Conservation (phyloP, 2,888 invertebrate genomes). For the Craniophora ligustri region DNA sequence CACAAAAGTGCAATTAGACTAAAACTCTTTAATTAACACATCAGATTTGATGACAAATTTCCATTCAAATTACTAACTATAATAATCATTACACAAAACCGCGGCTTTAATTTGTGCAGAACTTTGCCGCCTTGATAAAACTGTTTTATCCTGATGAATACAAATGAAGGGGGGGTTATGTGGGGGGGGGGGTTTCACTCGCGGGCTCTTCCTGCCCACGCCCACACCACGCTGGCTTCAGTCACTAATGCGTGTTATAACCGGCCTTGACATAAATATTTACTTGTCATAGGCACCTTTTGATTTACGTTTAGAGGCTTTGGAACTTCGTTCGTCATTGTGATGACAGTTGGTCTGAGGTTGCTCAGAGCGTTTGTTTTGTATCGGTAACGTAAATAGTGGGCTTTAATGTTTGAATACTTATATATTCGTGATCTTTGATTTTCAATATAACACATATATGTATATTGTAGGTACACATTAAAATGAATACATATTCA, state of each 20-base stretch:
- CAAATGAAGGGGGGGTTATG: constrained; percentile 51
- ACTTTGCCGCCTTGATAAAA: constrained; percentile 44
- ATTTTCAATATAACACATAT: no score
- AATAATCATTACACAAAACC: constrained; percentile 39
- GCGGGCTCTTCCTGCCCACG: constrained; percentile 43
- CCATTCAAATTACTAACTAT: constrained; percentile 36
- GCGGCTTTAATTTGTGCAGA: constrained; percentile 37
- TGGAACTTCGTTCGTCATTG: constrained; percentile 1
- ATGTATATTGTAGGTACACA: no score
- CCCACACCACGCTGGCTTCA: constrained; percentile 34
- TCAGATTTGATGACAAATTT: constrained; percentile 22
- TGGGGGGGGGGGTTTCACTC: constrained; percentile 14
- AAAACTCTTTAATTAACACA: constrained; percentile 19
- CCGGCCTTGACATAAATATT: constrained; percentile 63
- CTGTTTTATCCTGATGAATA: constrained; percentile 59
- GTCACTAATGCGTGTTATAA: constrained; percentile 51
- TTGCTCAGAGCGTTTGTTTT: no score
- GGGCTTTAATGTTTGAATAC: no score
- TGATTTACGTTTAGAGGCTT: constrained; percentile 29
- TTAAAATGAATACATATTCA: no score
- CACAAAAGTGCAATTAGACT: constrained; percentile 7
- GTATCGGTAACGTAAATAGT: no score
- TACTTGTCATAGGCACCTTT: constrained; percentile 35
- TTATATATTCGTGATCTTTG: no score
- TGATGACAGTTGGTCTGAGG: not conserved